Conservation (phyloP, 2,888 invertebrate genomes). For the Lathronympha strigana region DNA sequence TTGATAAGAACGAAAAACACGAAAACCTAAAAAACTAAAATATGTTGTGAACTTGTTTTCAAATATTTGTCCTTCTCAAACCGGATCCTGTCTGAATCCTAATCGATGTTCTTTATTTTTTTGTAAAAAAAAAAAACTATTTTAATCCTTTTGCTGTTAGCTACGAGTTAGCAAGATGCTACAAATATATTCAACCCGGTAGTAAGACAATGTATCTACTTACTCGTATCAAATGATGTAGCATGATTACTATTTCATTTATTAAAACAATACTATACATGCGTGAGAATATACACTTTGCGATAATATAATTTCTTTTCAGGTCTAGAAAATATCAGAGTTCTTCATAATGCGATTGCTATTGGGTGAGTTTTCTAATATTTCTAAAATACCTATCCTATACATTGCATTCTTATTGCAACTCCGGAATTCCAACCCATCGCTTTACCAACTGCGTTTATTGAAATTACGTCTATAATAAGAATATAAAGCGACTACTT, state of each 20-base stretch:
- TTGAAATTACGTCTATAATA: too few relatives aligned
- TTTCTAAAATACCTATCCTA: too few relatives aligned
- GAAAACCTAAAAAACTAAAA: conserved; percentile 19
- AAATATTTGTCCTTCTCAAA: conserved; percentile 42
- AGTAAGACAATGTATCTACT: not conserved
- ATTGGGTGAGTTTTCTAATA: conserved; percentile 61
- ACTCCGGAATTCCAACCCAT: too few relatives aligned
- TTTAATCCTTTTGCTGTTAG: not conserved
- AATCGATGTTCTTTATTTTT: conserved; percentile 29
- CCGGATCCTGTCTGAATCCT: conserved; percentile 31
- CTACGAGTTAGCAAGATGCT: not conserved
- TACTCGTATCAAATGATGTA: not conserved
- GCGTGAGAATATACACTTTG: not conserved
- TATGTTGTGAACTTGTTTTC: conserved; percentile 29
- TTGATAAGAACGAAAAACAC: not conserved
- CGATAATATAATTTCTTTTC: conserved; percentile 1
- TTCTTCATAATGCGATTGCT: conserved; percentile 55
- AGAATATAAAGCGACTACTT: too few relatives aligned
- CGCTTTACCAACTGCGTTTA: too few relatives aligned
- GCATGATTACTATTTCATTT: too few relatives aligned
- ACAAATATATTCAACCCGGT: not conserved
- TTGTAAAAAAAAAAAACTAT: conserved; percentile 1
- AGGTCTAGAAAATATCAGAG: conserved; percentile 6
- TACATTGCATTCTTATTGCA: too few relatives aligned
- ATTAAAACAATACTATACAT: not conserved